These are phyloP conservation scores for Pseudorasbora parva DNA, from an alignment of 2,113 vertebrate species.

Conservation along the genomic window DNA sequence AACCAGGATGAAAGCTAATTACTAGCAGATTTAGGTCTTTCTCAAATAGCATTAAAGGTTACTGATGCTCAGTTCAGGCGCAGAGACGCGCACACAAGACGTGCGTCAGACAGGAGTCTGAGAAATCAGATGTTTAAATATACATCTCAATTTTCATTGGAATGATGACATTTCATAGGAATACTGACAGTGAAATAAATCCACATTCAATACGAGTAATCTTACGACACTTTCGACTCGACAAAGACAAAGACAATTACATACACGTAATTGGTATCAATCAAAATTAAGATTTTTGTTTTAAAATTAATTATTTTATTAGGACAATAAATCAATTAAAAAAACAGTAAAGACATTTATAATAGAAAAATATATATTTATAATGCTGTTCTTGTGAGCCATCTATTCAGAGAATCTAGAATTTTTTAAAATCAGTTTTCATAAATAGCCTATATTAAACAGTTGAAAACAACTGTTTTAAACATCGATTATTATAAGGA, in stretches of 20 bases:
- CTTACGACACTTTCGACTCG: neutral
- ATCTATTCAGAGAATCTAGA: too few relatives aligned
- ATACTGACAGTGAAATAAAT: too few relatives aligned
- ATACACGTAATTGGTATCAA: too few relatives aligned
- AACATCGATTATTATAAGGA: neutral
- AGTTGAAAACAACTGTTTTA: neutral
- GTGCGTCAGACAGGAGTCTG: neutral
- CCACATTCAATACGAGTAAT: too few relatives aligned
- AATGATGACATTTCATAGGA: neutral
- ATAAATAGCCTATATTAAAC: too few relatives aligned
- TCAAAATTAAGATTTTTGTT: neutral
- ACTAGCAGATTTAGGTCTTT: slow-evolving; percentile 3
- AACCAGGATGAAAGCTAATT: slow-evolving; percentile 7
- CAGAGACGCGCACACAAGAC: too few relatives aligned
- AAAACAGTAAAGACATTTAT: neutral
- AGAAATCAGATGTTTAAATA: slow-evolving; percentile 14
- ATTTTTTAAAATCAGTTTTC: too few relatives aligned
- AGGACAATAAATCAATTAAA: too few relatives aligned
- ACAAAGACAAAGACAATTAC: neutral
- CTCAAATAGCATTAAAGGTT: neutral
- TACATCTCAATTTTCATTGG: neutral
- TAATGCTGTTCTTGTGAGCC: too few relatives aligned
- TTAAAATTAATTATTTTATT: neutral
- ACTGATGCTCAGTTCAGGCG: neutral
- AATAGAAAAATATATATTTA: too few relatives aligned